A percentile compares a stretch with the other conserved stretches of the same genome.
These are phyloP conservation scores for Caiman crocodilus DNA, from an alignment of 2,797 vertebrate species.

Conservation along the genomic window DNA sequence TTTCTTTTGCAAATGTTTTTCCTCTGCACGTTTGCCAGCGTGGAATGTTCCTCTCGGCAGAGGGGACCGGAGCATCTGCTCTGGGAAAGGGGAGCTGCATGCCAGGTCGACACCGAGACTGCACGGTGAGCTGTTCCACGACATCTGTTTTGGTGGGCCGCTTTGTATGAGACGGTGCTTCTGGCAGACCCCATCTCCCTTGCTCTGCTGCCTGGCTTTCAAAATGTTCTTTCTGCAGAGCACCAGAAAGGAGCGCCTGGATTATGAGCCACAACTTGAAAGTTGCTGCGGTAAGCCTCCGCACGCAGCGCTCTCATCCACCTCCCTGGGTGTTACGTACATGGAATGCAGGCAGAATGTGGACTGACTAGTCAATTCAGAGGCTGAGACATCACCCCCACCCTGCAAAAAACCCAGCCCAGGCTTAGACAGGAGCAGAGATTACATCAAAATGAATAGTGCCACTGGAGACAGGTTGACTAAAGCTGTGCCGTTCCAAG, in stretches of 20 bases:
- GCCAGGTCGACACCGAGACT: not conserved
- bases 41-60: not conserved
- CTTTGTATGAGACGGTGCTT: not conserved
- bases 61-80: not conserved
- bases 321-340: not conserved
- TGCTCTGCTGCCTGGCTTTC: not conserved
- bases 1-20: not conserved
- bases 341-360: not conserved
- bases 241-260: not conserved
- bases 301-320: not conserved
- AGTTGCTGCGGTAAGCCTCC: not conserved
- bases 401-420: not conserved
- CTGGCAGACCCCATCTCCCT: not conserved
- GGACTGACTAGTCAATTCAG: not conserved
- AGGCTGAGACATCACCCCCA: not conserved
- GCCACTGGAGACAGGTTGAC: not conserved
- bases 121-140: not conserved
- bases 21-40: not conserved
- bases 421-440: not conserved
- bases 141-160: not conserved
- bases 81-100: not conserved
- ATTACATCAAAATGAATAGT: not conserved
- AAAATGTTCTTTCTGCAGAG: not conserved
- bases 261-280: not conserved
- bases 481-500: not conserved